Evolutionary conservation across 2,888 invertebrate species (phyloP).

Genomic region (Matsumyia berberina): DNA sequence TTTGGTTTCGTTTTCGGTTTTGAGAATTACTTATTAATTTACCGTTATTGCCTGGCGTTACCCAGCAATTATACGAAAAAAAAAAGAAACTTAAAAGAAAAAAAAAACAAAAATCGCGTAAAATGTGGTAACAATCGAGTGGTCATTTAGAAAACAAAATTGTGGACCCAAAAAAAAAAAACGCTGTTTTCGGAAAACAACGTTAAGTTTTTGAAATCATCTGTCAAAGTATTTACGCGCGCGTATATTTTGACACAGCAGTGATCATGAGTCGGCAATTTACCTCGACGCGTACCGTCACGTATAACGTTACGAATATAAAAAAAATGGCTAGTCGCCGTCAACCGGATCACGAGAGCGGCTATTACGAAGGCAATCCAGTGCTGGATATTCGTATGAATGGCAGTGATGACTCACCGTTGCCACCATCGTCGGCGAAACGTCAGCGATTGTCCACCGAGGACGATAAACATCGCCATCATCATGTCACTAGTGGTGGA

Average conservation of each 20-base stretch:
- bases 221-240: constrained; percentile 36
- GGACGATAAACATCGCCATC: constrained; percentile 43
- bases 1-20: constrained; percentile 11
- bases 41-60: constrained; percentile 18
- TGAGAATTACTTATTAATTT: neutral
- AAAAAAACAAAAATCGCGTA: constrained; percentile 24
- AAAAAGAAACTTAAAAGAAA: too few species aligned
- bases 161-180: neutral
- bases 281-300: constrained; percentile 59
- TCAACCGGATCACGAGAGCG: constrained; percentile 91
- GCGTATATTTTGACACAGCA: constrained; percentile 31
- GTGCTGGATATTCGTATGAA: constrained; percentile 63
- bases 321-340: constrained; percentile 87
- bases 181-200: constrained; percentile 21
- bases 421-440: constrained; percentile 68
- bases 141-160: constrained; percentile 4
- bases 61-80: constrained; percentile 42
- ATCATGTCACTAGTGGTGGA: constrained; percentile 38
- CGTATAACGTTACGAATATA: constrained; percentile 55
- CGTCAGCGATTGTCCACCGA: constrained; percentile 73
- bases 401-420: constrained; percentile 53
- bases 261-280: constrained; percentile 65
- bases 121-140: constrained; percentile 57
- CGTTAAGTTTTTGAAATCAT: constrained; percentile 3
- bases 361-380: constrained; percentile 90